Evolutionary conservation across 2,888 invertebrate genomes (phyloP).

Genomic region (Agelastica alni): DNA sequence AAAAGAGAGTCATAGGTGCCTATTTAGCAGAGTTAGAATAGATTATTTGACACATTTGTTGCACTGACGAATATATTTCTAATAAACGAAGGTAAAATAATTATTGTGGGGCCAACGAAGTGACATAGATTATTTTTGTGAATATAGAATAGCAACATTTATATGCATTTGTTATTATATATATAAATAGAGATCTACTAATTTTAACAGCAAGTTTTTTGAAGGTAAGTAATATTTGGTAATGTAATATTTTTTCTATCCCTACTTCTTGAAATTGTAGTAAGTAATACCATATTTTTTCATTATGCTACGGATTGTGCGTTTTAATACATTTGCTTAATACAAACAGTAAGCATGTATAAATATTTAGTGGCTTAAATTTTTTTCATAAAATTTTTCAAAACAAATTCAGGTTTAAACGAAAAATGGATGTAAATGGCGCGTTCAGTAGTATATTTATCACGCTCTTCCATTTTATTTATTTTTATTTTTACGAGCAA

Average conservation of each 20-base stretch:
- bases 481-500: too few species aligned
- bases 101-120: conserved; percentile 19
- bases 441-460: too few species aligned
- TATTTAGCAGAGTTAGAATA: conserved; percentile 13
- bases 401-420: too few species aligned
- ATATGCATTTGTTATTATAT: conserved; percentile 5
- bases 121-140: conserved; percentile 11
- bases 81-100: conserved; percentile 5
- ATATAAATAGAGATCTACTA: background rate
- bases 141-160: conserved; percentile 5
- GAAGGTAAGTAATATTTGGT: conserved; percentile 1
- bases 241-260: background rate
- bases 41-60: conserved; percentile 2
- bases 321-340: too few species aligned
- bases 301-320: background rate
- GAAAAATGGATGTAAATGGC: too few species aligned
- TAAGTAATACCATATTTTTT: background rate
- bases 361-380: too few species aligned
- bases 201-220: background rate
- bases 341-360: too few species aligned
- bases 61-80: conserved; percentile 15
- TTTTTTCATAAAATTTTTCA: too few species aligned
- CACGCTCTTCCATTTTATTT: too few species aligned
- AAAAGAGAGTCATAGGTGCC: conserved; percentile 16
- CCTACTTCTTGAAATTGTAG: background rate